Conservation (phyloP, 2,113 vertebrate species). For the Hiodon tergisus region DNA sequence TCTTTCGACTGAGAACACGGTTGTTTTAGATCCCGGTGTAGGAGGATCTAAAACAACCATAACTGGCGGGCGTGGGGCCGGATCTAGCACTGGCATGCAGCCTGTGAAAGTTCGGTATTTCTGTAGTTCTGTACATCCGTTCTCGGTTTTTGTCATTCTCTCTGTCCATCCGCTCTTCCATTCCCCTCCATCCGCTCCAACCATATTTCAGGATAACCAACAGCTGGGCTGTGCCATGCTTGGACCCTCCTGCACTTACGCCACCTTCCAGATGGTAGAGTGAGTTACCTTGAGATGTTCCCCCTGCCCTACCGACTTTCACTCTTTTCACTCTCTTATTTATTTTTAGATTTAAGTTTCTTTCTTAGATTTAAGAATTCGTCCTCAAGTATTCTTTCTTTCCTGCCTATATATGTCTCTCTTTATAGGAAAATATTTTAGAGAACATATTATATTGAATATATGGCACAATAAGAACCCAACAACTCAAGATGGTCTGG, state of each 20-base stretch:
- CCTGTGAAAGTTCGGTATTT: not conserved
- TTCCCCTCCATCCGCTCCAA: too few relatives aligned
- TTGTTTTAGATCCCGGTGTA: too few relatives aligned
- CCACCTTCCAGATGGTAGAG: conserved; percentile 81
- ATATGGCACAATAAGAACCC: too few relatives aligned
- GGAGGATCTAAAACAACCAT: too few relatives aligned
- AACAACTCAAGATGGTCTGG: too few relatives aligned
- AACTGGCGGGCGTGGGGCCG: not conserved
- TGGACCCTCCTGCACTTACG: conserved; percentile 80
- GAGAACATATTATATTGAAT: too few relatives aligned
- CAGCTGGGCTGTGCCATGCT: conserved; percentile 75
- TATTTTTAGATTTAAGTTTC: not conserved
- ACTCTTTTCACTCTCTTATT: not conserved
- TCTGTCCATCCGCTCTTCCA: not conserved
- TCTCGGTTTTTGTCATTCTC: not conserved
- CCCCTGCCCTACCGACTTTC: not conserved
- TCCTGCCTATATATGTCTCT: not conserved
- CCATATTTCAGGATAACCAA: conserved; percentile 43
- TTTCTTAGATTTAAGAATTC: not conserved
- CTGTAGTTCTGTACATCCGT: not conserved
- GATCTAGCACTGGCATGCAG: not conserved
- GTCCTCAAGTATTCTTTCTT: not conserved
- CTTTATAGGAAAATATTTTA: not conserved
- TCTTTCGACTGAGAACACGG: too few relatives aligned
- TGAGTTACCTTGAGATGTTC: conserved; percentile 52